Base-by-base conservation (phyloP, 1,140 invertebrate species). In the Onthophagus taurus region DNA sequence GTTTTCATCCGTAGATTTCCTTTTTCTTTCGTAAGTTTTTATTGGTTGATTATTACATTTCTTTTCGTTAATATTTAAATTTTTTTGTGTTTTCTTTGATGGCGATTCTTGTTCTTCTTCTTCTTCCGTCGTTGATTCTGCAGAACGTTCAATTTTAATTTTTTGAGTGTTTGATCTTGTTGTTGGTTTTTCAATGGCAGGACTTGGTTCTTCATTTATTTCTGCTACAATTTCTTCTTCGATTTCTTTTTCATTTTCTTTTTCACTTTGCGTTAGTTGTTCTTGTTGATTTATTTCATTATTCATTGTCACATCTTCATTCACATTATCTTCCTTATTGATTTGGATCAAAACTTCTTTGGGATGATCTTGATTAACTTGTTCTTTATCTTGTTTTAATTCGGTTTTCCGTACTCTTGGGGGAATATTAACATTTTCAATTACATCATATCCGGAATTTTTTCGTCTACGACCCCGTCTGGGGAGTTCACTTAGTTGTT, bases 1-100 rank as follows among this genome's bases (percentile, higher is more conserved):
- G 18, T 38, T 23, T 29, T 49, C 47, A 12, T 61, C 60, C 3
- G 44, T 45, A 9, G 53, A 51, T 50, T 61, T 61, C 12, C 61
- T 44, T 52, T 64, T 64, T 14, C 61, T 48, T 1, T 58, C 56
- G 30, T 64, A 64, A 8, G 61, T 64, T 52, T 64, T 64, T 13
- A 57, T 29, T 2, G 53, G 49, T 49, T 51, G 44, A 33, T 21
- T 21, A 2, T 21, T 21, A 23, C n/a, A 13, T 37, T 12, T 37
- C 11, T n/a, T 37, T 37, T 12, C 35, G 35, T 23, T 37, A 18
- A 20, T n/a, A n/a, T 21, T 12, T 21, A n/a, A 37, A 12, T 37
- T 21, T 37, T 21, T n/a, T 37, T 23, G 20, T 26, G 24, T 26
- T 7, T 26, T 26, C n/a, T 7, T 26, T 20, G 19, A 3, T 20